Evolutionary conservation across 2,888 invertebrate genomes (phyloP).

Genomic region (Amphimallon solstitiale): DNA sequence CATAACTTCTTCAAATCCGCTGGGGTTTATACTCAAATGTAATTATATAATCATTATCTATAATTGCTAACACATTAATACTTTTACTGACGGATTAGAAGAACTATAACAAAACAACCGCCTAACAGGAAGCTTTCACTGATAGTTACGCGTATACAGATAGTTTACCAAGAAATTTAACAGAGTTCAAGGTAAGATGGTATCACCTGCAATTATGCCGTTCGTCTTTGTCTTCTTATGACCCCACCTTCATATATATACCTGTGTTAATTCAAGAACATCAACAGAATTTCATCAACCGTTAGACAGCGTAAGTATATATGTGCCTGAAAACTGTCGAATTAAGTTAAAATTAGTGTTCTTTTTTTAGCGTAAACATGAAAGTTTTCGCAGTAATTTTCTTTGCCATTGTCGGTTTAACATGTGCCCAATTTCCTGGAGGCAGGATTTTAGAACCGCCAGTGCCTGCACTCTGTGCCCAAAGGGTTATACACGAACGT

Average conservation of each 20-base stretch:
- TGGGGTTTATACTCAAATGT: background rate
- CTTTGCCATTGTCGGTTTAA: slow-evolving; percentile 62
- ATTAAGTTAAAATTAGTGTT: slow-evolving; percentile 1
- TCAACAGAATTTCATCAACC: slow-evolving; percentile 42
- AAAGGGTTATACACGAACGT: slow-evolving; percentile 77
- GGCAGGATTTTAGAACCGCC: slow-evolving; percentile 84
- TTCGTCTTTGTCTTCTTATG: slow-evolving; percentile 46
- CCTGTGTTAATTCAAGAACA: slow-evolving; percentile 41
- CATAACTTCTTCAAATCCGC: slow-evolving; percentile 15
- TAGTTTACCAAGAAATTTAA: slow-evolving; percentile 41
- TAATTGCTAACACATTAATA: background rate
- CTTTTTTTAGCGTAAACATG: slow-evolving; percentile 44
- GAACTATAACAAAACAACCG: slow-evolving; percentile 6
- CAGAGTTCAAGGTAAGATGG: slow-evolving; percentile 53
- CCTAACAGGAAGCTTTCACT: slow-evolving; percentile 47
- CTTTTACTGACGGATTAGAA: slow-evolving; percentile 7
- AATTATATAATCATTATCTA: slow-evolving; percentile 21
- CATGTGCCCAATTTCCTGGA: slow-evolving; percentile 77
- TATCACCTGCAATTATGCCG: slow-evolving; percentile 45
- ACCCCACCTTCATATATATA: slow-evolving; percentile 52
- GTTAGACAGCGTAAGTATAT: slow-evolving; percentile 40
- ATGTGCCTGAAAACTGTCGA: background rate
- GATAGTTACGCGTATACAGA: slow-evolving; percentile 39
- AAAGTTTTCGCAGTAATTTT: slow-evolving; percentile 54
- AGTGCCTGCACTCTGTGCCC: slow-evolving; percentile 78